Percentiles rank a stretch among this genome's conserved stretches.
These are phyloP conservation scores for Synergus gifuensis DNA, from an alignment of 2,888 invertebrate species.

Conservation along the genomic window DNA sequence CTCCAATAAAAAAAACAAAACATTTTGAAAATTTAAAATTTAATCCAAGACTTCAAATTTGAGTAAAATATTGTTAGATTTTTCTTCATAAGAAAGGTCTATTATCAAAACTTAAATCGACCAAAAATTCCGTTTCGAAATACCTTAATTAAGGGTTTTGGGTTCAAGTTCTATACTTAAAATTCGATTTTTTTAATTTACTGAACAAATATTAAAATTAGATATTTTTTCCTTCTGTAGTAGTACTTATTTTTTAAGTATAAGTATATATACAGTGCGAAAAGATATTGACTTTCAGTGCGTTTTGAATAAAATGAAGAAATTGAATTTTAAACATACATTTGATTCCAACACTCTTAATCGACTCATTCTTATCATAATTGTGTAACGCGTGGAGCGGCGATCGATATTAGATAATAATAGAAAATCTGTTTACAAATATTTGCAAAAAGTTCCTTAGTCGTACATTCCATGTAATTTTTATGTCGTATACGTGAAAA, in stretches of 20 bases:
- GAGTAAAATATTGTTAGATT: neutral
- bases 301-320: too few species aligned
- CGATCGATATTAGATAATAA: slow-evolving; percentile 4
- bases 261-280: too few species aligned
- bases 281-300: too few species aligned
- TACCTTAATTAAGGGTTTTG: neutral
- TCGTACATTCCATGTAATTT: slow-evolving; percentile 34
- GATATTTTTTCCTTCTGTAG: too few species aligned
- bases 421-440: slow-evolving; percentile 10
- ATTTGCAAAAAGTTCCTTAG: slow-evolving; percentile 19
- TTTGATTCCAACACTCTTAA: too few species aligned
- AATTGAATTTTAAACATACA: too few species aligned
- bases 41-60: neutral
- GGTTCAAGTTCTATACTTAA: too few species aligned
- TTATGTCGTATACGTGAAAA: slow-evolving; percentile 29
- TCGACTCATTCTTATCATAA: neutral
- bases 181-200: too few species aligned
- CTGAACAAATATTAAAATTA: too few species aligned
- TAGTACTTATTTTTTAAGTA: too few species aligned
- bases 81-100: neutral
- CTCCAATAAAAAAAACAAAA: neutral
- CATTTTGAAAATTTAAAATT: slow-evolving; percentile 1
- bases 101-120: neutral
- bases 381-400: neutral
- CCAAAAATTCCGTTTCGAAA: neutral